phyloP scores from a whole-genome alignment of 1,140 invertebrate species.

The Caenorhabditis briggsae region DNA sequence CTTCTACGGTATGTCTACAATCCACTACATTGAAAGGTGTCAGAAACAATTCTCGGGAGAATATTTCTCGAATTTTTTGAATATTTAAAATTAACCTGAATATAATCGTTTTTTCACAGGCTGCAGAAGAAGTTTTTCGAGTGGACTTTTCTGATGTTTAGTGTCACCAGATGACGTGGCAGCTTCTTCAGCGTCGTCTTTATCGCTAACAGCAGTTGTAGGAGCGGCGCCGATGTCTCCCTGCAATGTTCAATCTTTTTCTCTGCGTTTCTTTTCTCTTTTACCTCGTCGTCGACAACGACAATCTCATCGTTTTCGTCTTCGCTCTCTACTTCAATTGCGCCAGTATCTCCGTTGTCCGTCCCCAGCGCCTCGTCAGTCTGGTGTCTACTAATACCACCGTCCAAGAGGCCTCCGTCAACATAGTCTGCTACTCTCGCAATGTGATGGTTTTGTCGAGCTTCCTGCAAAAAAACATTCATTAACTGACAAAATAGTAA shows the following conservation, averaged over 20 bases:
- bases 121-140: not conserved
- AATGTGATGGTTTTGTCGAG: not conserved
- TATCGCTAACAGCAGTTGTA: not conserved
- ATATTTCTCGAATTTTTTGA: slow-evolving; percentile 11
- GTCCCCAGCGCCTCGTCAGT: not conserved
- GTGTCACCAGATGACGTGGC: not conserved
- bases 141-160: not conserved
- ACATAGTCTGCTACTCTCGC: not conserved
- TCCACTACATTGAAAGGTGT: not conserved
- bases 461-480: not conserved
- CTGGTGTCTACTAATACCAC: slow-evolving; percentile 7
- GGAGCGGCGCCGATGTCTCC: not conserved
- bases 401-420: not conserved
- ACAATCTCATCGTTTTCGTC: not conserved
- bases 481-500: too few species aligned
- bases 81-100: slow-evolving; percentile 23
- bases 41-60: not conserved
- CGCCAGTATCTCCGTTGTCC: slow-evolving; percentile 2
- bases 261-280: slow-evolving; percentile 5
- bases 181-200: not conserved
- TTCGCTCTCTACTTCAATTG: not conserved
- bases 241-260: slow-evolving; percentile 1
- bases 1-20: too few species aligned
- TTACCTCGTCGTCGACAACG: not conserved
- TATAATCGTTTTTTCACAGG: not conserved